phyloP scores from a whole-genome alignment of 92 coral and sea anemone species.

The Isaurus tuberculatus region DNA sequence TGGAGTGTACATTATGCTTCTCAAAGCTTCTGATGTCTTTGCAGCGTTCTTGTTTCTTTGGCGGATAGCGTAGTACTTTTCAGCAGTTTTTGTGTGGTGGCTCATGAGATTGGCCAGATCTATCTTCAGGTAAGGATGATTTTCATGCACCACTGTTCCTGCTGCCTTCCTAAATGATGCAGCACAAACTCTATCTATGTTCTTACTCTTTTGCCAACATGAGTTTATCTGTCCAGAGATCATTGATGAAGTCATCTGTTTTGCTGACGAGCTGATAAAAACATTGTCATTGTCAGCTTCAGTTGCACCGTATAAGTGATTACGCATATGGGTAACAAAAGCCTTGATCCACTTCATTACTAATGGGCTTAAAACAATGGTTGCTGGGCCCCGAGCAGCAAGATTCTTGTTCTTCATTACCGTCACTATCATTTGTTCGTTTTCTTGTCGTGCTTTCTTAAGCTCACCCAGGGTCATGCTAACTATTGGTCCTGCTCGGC shows the following conservation, averaged over 20 bases:
- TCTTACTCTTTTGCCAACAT: background rate
- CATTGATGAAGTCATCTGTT: constrained; percentile 57
- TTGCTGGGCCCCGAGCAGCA: constrained; percentile 46
- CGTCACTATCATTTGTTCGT: constrained; percentile 47
- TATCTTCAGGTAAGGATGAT: background rate
- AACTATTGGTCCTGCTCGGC: constrained; percentile 53
- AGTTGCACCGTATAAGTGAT: constrained; percentile 10
- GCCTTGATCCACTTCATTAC: constrained; percentile 42
- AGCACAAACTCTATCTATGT: no score
- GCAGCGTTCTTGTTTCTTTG: background rate
- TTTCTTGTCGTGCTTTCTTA: constrained; percentile 43
- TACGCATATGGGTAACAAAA: constrained; percentile 47
- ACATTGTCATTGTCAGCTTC: constrained; percentile 23
- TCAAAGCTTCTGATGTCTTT: background rate
- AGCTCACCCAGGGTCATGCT: constrained; percentile 66
- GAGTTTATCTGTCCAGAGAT: background rate
- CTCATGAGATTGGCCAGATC: background rate
- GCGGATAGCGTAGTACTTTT: background rate
- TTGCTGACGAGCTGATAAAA: constrained; percentile 48
- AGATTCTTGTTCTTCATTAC: constrained; percentile 62
- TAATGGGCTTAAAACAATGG: constrained; percentile 45
- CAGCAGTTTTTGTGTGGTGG: background rate
- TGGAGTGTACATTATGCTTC: no score
- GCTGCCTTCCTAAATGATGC: constrained; percentile 55
- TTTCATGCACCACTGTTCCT: constrained; percentile 6